Percentiles rank a stretch among this genome's conserved stretches.
Evolutionary conservation across 2,888 invertebrate genomes (phyloP).

Genomic region (Rhingia rostrata): DNA sequence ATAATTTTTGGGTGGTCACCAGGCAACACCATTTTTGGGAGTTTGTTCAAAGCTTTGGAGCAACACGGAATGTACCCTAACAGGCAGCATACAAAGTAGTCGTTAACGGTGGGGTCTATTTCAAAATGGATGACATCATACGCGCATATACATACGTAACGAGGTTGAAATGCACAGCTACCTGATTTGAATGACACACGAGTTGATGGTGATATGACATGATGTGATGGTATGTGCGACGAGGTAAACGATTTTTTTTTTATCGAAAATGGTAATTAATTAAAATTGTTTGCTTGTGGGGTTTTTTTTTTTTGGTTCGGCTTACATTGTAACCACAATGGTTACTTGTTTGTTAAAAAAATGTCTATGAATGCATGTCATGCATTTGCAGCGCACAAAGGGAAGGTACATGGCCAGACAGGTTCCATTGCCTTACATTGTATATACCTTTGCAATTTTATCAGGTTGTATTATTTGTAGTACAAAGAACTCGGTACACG

Average conservation of each 20-base stretch:
- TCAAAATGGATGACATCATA: neutral
- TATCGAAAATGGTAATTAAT: neutral
- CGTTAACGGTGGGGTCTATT: too few species aligned
- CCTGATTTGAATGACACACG: conserved; percentile 6
- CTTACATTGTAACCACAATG: neutral
- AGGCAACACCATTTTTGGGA: too few species aligned
- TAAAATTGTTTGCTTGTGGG: neutral
- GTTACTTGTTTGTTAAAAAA: neutral
- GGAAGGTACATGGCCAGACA: neutral
- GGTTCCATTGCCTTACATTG: neutral
- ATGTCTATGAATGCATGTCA: too few species aligned
- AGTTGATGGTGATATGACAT: neutral
- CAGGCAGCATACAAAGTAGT: neutral
- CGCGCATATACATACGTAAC: neutral
- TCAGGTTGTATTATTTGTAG: too few species aligned
- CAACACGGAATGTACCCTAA: neutral
- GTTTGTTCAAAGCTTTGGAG: too few species aligned
- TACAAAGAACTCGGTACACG: too few species aligned
- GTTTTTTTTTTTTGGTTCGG: neutral
- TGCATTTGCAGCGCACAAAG: too few species aligned
- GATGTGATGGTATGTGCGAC: neutral
- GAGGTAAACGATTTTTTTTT: neutral
- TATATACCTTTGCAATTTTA: too few species aligned
- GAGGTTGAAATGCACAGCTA: conserved; percentile 3
- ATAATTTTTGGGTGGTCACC: too few species aligned